Base-by-base conservation (phyloP, 2,888 invertebrate species). In the Volucella bombylans region DNA sequence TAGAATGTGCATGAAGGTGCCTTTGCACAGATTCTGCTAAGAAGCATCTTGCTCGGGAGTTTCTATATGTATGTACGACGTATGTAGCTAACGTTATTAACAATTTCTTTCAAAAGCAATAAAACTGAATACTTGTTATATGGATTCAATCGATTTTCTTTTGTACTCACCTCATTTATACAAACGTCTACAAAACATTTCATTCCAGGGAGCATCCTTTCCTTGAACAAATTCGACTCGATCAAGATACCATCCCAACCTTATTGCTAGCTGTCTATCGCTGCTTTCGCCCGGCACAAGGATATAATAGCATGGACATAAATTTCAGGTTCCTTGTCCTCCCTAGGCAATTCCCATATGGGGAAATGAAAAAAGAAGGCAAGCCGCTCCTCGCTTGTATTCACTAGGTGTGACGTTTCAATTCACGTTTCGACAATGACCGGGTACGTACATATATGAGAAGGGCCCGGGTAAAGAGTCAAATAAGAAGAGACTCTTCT, bases 361-460 rank as follows among this genome's bases (percentile, higher is more conserved):
- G 82, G 64, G 55, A 71, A 23, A 38, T 45, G 45, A 14, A 68
- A 14, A 68, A 67, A 52, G 54, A 62, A 67, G 23, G 47, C 73
- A 49, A 68, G 15, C 57, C 43, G 59, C 39, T 41, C 55, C n/a
- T 18, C 43, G 15, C 49, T 61, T 39, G 57, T 73, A 47, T 45
- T 65, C 57, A 23, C 64, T 69, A 69, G 68, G 73, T 82, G 68
- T 68, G 72, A 79, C 79, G 67, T 68, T 64, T 82, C 78, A 82
- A 82, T 82, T 72, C 78, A 78, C 49, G 49, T 54, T 57, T 69
- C 64, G 68, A 55, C 47, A 68, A 74, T 62, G 43, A 18, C 39
- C 31, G 31, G 31, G 31, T 23, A 23, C 18, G 43, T 14, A 23
- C 18, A 31, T 14, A 11, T 14, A 45, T n/a, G 23, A 79, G 50